phyloP scores from a whole-genome alignment of 1,140 invertebrate species.

The Dolichoris vasculosae region DNA sequence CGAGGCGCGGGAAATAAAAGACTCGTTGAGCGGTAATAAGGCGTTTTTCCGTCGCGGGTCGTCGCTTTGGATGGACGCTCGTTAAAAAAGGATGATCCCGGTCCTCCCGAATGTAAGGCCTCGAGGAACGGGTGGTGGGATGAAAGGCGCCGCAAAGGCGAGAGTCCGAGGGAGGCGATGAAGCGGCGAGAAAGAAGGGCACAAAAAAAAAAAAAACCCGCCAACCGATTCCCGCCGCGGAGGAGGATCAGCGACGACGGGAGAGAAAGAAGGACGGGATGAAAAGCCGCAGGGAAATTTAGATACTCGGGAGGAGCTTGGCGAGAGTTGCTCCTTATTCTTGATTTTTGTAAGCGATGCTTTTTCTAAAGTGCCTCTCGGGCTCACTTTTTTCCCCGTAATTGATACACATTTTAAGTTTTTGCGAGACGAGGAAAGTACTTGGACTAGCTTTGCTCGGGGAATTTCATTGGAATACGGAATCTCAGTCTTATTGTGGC shows the following conservation, averaged over 20 bases:
- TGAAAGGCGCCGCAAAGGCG: constrained; percentile 40
- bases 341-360: not conserved
- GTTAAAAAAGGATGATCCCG: constrained; percentile 50
- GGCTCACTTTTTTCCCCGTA: not conserved
- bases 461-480: not conserved
- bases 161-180: constrained; percentile 41
- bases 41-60: constrained; percentile 9
- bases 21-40: constrained; percentile 39
- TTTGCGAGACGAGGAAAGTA: not conserved
- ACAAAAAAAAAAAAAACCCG: not conserved
- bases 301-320: not conserved
- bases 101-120: not conserved
- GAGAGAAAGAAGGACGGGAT: not conserved
- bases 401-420: not conserved
- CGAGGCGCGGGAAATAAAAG: constrained; percentile 8
- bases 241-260: not conserved
- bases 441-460: not conserved
- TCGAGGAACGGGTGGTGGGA: constrained; percentile 35
- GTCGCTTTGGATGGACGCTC: not conserved
- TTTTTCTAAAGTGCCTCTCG: too few species aligned
- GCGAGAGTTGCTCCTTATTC: not conserved
- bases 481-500: not conserved
- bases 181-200: constrained; percentile 35
- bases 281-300: constrained; percentile 3
- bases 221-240: not conserved